Evolutionary conservation across 2,797 vertebrate genomes (phyloP).

Genomic region (Mus caroli): DNA sequence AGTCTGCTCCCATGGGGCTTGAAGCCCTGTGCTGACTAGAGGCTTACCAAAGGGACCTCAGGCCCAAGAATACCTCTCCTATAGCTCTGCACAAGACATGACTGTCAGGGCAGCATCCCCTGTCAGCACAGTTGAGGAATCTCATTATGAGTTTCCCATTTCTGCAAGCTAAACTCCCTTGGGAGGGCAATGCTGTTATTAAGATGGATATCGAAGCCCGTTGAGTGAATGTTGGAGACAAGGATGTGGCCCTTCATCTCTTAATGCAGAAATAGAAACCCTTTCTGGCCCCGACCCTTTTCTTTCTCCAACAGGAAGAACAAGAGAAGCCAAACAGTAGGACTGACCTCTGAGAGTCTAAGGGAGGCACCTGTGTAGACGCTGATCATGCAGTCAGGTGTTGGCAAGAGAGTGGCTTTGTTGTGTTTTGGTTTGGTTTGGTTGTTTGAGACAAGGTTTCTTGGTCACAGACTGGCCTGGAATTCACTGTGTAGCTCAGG

Average conservation of each 20-base stretch:
- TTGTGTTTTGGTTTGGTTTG: not conserved
- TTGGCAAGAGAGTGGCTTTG: not conserved
- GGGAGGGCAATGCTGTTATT: not conserved
- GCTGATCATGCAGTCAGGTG: not conserved
- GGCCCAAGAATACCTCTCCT: not conserved
- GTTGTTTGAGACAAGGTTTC: not conserved
- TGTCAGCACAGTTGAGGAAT: not conserved
- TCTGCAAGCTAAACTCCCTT: not conserved
- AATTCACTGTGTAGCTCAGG: not conserved
- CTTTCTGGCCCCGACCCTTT: constrained; percentile 13
- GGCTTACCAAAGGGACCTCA: not conserved
- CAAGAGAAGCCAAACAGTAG: constrained; percentile 20
- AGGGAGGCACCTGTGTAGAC: not conserved
- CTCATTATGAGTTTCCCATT: not conserved
- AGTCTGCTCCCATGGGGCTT: not conserved
- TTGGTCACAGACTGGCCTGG: not conserved
- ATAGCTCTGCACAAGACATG: not conserved
- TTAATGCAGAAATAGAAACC: not conserved
- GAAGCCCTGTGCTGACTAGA: not conserved
- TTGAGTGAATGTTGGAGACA: not conserved
- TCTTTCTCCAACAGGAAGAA: constrained; percentile 30
- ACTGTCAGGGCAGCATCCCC: not conserved
- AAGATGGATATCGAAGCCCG: not conserved
- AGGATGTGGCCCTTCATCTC: not conserved
- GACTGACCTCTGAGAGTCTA: not conserved